Evolutionary conservation across 30 jellyfish, hydroid and myxozoan genomes (phyloP), one percentile per base, ranked within the genome.

Genomic region (Cassiopea xamachana): DNA sequence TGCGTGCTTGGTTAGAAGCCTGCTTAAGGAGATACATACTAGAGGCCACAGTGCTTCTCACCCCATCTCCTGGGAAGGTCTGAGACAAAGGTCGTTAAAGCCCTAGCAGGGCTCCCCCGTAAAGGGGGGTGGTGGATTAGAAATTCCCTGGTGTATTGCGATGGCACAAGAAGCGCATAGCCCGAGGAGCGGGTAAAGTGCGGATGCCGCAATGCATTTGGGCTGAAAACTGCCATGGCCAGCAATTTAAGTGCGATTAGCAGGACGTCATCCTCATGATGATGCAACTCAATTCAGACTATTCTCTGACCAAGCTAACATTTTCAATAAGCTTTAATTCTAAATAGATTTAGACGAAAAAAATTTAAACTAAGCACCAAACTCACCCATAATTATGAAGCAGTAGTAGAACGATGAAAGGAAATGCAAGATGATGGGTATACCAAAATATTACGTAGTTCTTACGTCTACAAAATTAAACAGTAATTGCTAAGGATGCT

Each of bases 241-340:
- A 90, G 97, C 97, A 67, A 90, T 84, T 77, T 90, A 79, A 90
- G 97, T 83, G 91, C 97, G 91, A 90, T 90, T 90, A 76, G 93
- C 92, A 76, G 92, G 97, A 87, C 77, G 92, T 55, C 70, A 87
- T 82, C 97, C 62, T 62, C 64, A 74, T 90, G 93, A 82, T 67
- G 92, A 72, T 89, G 77, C 83, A 90, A 90, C 97, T 90, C 97
- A 90, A 90, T 90, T 90, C 97, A 90, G 97, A 90, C 97, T 90
- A 90, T 92, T 90, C 97, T 90, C 89, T 77, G 85, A 79, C 97
- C 97, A 83, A 90, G 92, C 87, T 27, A 45, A 39, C 79, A 39
- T 7, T 90, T 90, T 81, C 39, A 27, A 27, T 27, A 27, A 27
- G 39, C 39, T 27, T 27, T 27, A 27, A 27, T 27, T 27, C 39